Conservation (phyloP, 2,113 vertebrate species). For the Thunnus thynnus region DNA sequence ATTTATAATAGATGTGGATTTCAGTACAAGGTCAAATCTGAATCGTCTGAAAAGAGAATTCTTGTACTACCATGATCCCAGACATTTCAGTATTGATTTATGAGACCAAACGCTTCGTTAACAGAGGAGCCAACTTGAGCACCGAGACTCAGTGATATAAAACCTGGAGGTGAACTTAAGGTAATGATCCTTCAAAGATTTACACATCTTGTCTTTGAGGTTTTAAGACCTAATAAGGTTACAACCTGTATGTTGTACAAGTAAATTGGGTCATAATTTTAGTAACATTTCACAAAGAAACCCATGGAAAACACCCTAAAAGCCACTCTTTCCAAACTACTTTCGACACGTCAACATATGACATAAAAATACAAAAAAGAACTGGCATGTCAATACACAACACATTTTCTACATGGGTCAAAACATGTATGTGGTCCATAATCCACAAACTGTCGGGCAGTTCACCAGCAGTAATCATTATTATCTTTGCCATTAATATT, state of each 20-base stretch:
- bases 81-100: slow-evolving; percentile 11
- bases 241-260: not conserved
- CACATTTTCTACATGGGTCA: not conserved
- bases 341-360: not conserved
- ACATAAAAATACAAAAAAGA: not conserved
- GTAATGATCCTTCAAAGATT: not conserved
- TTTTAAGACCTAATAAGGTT: slow-evolving; percentile 7
- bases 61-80: not conserved
- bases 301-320: slow-evolving; percentile 3
- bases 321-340: not conserved
- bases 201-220: slow-evolving; percentile 3
- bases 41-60: not conserved
- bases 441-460: slow-evolving; percentile 30
- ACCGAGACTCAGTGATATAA: not conserved
- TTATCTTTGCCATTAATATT: not conserved
- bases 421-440: slow-evolving; percentile 1
- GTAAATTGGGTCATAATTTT: not conserved
- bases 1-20: not conserved
- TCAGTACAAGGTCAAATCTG: not conserved
- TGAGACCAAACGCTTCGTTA: not conserved
- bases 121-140: not conserved
- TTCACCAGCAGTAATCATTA: slow-evolving; percentile 26
- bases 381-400: not conserved
- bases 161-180: slow-evolving; percentile 1
- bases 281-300: slow-evolving; percentile 14